phyloP scores from a whole-genome alignment of 2,888 invertebrate species.

The Aphrophora alni region DNA sequence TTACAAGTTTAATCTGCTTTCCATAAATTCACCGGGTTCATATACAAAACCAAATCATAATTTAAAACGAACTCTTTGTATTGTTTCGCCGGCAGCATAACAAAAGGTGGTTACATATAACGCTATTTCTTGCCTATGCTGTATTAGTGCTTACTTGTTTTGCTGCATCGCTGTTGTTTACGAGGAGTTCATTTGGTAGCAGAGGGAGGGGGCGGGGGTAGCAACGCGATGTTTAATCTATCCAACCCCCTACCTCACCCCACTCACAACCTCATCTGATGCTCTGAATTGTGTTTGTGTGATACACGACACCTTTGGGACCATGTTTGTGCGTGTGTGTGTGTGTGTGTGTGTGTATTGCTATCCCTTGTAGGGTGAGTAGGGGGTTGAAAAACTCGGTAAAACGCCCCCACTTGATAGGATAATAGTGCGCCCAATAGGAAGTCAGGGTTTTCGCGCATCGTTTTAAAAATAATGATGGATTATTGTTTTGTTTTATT shows the following conservation, averaged over 20 bases:
- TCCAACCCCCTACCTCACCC: background rate
- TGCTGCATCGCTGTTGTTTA: conserved; percentile 32
- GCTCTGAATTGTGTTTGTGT: conserved; percentile 37
- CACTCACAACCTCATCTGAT: conserved; percentile 34
- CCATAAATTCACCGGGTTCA: background rate
- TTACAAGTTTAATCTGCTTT: conserved; percentile 6
- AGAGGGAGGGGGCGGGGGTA: background rate
- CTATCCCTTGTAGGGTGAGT: conserved; percentile 26
- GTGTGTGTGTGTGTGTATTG: conserved; percentile 26
- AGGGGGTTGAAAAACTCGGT: conserved; percentile 28
- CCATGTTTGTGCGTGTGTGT: conserved; percentile 18
- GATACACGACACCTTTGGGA: conserved; percentile 31
- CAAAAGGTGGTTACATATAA: conserved; percentile 1
- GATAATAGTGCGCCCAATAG: background rate
- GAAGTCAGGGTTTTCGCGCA: background rate
- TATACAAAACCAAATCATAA: background rate
- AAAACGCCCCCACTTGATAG: conserved; percentile 14
- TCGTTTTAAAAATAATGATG: background rate
- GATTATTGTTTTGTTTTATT: background rate
- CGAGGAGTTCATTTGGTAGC: conserved; percentile 36
- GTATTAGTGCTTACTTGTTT: conserved; percentile 29
- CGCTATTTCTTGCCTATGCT: background rate
- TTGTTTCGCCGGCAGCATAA: background rate
- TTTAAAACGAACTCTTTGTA: background rate
- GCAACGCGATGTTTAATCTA: conserved; percentile 29